Base-by-base conservation (phyloP, 2,113 vertebrate species). In the Ammospiza caudacuta region DNA sequence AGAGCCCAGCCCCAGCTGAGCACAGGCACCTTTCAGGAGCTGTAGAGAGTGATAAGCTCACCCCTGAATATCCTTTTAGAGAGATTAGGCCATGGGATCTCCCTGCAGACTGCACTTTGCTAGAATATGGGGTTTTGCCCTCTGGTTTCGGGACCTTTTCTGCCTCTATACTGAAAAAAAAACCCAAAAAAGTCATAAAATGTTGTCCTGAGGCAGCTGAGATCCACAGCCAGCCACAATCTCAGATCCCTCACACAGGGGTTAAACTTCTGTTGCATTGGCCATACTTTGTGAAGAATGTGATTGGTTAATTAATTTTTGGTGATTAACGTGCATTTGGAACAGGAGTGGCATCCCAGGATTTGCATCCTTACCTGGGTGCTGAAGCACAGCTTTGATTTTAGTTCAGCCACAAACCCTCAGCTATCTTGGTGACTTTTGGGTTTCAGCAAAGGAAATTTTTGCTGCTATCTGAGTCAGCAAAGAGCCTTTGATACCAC, bases 141-240 rank as follows among this genome's bases (percentile, higher is more conserved):
- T 37, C 29, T 47, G 12, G 3, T 74, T 83, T 79, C 37, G 47
- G 24, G 18, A 61, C 10, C 15, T 81, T 77, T 78, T 11, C 13
- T 29, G 22, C 49, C 62, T 73, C 25, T 62, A 0, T 22, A 47
- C 35, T 61, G 44, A 23, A 58, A 68, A 68, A 61, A 51, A 5
- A 51, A 12, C 6, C 21, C 2, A 5, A 59, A 11, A 12, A 57
- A 25, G 14, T 9, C 25, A 41, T 39, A 57, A 62, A 92, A 3
- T 2, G 0, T 11, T 11, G 35, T 63, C 29, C 41, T 55, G 55
- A 39, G 28, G n/a, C 44, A 89, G 43, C 46, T 25, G n/a, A 39
- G 54, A 24, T 29, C 9, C 37, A 21, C 0, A 0, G 6, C 24
- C 15, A 3, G 24, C 14, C 35, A 8, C 41, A 37, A 1, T 14